Conservation (phyloP, 2,113 vertebrate species). For the Oplegnathus fasciatus region DNA sequence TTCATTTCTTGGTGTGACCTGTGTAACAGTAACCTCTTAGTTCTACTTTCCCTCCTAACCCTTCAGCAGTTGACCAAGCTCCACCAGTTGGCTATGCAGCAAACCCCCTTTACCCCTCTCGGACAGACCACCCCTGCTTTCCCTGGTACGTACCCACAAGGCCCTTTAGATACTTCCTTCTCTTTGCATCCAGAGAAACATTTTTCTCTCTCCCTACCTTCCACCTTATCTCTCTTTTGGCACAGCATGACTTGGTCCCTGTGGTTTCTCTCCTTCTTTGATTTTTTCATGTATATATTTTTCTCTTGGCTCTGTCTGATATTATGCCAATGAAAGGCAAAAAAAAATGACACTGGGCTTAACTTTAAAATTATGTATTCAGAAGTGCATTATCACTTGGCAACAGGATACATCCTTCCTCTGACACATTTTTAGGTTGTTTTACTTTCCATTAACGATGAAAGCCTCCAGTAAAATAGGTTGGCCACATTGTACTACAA, state of each 20-base stretch:
- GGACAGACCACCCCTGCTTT: constrained; percentile 99
- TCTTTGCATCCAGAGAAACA: constrained; percentile 89
- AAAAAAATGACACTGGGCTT: constrained; percentile 14
- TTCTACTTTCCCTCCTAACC: constrained; percentile 97
- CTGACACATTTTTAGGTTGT: constrained; percentile 15
- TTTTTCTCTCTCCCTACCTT: constrained; percentile 74
- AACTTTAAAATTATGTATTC: constrained; percentile 34
- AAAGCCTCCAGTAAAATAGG: constrained; percentile 8
- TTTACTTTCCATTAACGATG: constrained; percentile 19
- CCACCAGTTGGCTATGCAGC: constrained; percentile 99
- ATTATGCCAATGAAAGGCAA: constrained; percentile 28
- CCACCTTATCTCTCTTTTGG: constrained; percentile 65
- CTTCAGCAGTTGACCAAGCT: constrained; percentile 99
- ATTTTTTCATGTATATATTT: constrained; percentile 52
- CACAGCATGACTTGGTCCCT: constrained; percentile 64
- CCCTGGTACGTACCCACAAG: constrained; percentile 99
- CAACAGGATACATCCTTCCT: constrained; percentile 14
- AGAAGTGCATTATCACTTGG: constrained; percentile 33
- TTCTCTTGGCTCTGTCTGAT: constrained; percentile 59
- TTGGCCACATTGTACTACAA: not conserved
- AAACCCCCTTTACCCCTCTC: constrained; percentile 99
- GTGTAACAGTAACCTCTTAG: constrained; percentile 97
- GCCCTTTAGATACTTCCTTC: constrained; percentile 90
- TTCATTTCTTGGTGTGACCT: constrained; percentile 91
- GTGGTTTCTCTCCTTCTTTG: constrained; percentile 59